Percentiles rank a stretch among this genome's conserved stretches.
These are phyloP conservation scores for Phortica magna DNA, from an alignment of 2,888 invertebrate genomes.

Conservation along the genomic window DNA sequence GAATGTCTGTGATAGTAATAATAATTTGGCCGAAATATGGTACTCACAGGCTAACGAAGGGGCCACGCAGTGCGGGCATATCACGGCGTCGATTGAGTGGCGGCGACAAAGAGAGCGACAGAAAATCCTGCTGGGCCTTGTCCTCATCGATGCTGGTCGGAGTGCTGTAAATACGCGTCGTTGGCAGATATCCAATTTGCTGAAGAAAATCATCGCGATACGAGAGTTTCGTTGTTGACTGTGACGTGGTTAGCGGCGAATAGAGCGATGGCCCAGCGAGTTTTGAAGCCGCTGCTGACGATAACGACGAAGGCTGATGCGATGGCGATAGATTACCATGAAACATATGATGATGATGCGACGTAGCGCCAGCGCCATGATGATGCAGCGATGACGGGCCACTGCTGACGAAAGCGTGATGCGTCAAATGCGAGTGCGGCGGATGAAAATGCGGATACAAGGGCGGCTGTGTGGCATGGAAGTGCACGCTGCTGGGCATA, in stretches of 20 bases:
- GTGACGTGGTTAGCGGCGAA: constrained; percentile 68
- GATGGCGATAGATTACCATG: constrained; percentile 31
- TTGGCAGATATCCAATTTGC: constrained; percentile 77
- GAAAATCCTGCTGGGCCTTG: constrained; percentile 76
- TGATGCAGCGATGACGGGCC: constrained; percentile 61
- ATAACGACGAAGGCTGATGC: constrained; percentile 47
- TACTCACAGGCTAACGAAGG: constrained; percentile 78
- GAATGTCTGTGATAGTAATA: not conserved
- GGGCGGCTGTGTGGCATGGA: constrained; percentile 38
- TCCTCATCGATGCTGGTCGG: constrained; percentile 75
- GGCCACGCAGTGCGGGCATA: constrained; percentile 77
- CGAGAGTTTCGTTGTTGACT: constrained; percentile 75
- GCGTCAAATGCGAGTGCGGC: constrained; percentile 47
- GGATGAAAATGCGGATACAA: constrained; percentile 69
- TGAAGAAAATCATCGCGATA: constrained; percentile 77
- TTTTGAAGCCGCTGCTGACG: constrained; percentile 48
- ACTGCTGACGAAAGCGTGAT: constrained; percentile 43
- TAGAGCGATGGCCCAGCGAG: constrained; percentile 23
- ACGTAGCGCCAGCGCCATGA: constrained; percentile 51
- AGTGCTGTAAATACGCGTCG: constrained; percentile 75
- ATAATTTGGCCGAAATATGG: not conserved
- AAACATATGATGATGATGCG: constrained; percentile 35
- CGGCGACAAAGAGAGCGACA: constrained; percentile 77
- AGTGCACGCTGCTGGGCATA: constrained; percentile 11
- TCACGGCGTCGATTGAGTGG: constrained; percentile 77